Base-by-base conservation (phyloP, 2,888 invertebrate species). In the Leucophenga montana region DNA sequence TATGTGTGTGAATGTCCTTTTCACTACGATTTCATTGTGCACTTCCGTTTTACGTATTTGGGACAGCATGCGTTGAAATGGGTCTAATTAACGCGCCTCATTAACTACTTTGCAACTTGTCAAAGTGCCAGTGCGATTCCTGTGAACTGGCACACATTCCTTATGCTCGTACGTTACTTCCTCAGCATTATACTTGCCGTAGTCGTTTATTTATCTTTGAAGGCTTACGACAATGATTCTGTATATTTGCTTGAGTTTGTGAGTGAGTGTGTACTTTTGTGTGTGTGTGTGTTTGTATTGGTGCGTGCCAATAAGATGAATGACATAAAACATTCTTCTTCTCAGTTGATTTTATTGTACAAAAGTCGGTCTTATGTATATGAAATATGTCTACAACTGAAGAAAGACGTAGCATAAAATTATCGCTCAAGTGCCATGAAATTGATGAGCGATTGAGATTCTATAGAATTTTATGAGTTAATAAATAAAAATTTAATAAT, bases 31-130 rank as follows among this genome's bases (percentile, higher is more conserved):
- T 57, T n/a, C 27, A n/a, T 22, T 57, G 22, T 22, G n/a, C 27
- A 13, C 27, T 67, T n/a, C 59, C n/a, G 59, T 31, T 67, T 67
- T 33, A 20, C 8, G 39, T 56, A 16, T 46, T 44, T 31, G 56
- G 31, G 50, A 66, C 73, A 71, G n/a, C 22, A 64, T 64, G 46
- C 27, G 50, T 64, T 64, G 62, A 75, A 83, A 78, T 75, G 75
- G 73, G 68, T 68, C 80, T 83, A 81, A 81, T 82, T 82, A 80
- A 77, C 74, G 79, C 82, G 82, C 75, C 80, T 75, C 81, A 81
- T 81, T 81, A 78, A 79, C 62, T 64, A 48, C 62, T 64, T 64
- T 64, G 18, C 62, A 46, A 22, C 62, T 22, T 64, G 62, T 64
- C 62, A 57, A 57, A 22, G 22, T 2, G 53, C 1, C 14, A 56